These are phyloP conservation scores for Peromyscus leucopus DNA, from an alignment of 2,113 vertebrate species.

Conservation along the genomic window DNA sequence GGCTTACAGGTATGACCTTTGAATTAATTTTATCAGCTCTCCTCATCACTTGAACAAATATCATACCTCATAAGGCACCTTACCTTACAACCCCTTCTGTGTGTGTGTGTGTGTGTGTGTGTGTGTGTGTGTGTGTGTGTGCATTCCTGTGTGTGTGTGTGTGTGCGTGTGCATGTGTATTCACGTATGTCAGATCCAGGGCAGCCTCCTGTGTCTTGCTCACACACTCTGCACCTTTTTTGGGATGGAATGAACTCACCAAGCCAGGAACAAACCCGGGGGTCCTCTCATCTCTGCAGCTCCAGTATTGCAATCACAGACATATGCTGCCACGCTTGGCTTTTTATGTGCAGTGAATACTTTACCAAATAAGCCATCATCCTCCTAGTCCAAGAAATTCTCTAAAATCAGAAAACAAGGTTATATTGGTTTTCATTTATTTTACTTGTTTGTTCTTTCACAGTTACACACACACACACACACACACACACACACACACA, in stretches of 20 bases:
- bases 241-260: neutral
- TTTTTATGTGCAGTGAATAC: neutral
- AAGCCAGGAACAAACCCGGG: neutral
- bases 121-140: neutral
- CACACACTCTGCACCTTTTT: neutral
- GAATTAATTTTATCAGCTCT: neutral
- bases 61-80: neutral
- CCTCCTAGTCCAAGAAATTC: neutral
- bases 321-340: neutral
- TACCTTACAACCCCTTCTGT: neutral
- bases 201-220: neutral
- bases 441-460: neutral
- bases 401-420: neutral
- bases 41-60: neutral
- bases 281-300: neutral
- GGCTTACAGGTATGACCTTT: neutral
- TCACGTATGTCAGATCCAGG: neutral
- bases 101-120: neutral
- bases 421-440: neutral
- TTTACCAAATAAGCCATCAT: neutral
- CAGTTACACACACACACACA: accelerated
- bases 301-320: neutral
- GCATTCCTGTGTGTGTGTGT: accelerated
- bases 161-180: neutral
- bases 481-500: neutral